Percentiles rank a stretch among this genome's conserved stretches.
These are phyloP conservation scores for Paramormyrops kingsleyae DNA, from an alignment of 2,113 vertebrate genomes.

Conservation along the genomic window DNA sequence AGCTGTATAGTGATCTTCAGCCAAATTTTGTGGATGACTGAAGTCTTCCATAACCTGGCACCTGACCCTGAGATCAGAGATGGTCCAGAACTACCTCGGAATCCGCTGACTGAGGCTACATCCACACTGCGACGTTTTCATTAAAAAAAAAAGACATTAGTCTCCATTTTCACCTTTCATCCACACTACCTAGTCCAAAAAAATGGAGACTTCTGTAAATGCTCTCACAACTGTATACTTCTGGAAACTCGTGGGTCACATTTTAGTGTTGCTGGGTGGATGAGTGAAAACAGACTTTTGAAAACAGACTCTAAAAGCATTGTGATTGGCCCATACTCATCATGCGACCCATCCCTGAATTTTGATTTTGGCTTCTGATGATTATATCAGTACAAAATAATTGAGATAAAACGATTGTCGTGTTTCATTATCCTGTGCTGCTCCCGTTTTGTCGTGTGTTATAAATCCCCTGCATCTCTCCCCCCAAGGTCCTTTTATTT, in stretches of 20 bases:
- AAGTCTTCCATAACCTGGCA: background rate
- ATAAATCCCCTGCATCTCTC: background rate
- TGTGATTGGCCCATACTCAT: background rate
- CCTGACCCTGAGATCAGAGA: background rate
- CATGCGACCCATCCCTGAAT: background rate
- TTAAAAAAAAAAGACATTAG: background rate
- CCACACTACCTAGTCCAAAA: background rate
- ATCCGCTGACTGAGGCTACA: background rate
- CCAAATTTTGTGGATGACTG: background rate
- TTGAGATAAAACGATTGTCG: background rate
- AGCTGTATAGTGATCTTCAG: slow-evolving; percentile 17
- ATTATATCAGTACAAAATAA: background rate
- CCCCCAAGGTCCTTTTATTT: background rate
- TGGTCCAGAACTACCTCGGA: background rate
- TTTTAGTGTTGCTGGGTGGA: background rate
- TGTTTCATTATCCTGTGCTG: background rate
- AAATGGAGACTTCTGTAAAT: background rate
- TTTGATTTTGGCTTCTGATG: background rate
- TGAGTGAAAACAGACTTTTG: background rate
- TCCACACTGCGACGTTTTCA: background rate
- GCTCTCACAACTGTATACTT: background rate
- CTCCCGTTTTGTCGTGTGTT: background rate
- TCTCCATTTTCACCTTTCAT: background rate
- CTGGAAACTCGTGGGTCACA: background rate
- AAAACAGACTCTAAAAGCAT: background rate